A percentile compares a stretch with the other conserved stretches of the same genome.
These are phyloP conservation scores for Apotomis betuletana DNA, from an alignment of 2,888 invertebrate genomes.

Conservation along the genomic window DNA sequence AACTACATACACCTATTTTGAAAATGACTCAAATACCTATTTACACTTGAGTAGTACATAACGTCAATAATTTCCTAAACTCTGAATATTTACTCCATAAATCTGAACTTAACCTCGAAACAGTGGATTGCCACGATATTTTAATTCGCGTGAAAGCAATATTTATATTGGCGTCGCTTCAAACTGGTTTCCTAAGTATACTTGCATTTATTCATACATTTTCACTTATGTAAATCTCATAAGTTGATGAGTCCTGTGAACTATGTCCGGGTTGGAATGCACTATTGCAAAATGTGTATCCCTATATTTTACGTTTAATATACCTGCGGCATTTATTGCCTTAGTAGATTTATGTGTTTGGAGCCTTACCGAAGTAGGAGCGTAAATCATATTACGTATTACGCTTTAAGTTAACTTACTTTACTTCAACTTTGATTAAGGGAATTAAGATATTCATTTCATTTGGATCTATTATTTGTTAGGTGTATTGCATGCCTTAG, in stretches of 20 bases:
- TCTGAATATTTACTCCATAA: background rate
- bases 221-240: conserved; percentile 80
- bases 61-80: background rate
- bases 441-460: too few species aligned
- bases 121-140: conserved; percentile 51
- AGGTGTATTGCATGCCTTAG: background rate
- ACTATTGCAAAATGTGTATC: background rate
- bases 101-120: conserved; percentile 32
- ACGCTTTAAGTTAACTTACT: too few species aligned
- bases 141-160: conserved; percentile 69
- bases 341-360: background rate
- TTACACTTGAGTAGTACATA: background rate
- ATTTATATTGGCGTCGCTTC: conserved; percentile 49
- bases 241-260: conserved; percentile 60
- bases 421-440: too few species aligned
- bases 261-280: conserved; percentile 50
- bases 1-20: too few species aligned
- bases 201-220: conserved; percentile 65
- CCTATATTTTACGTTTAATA: background rate
- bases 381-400: too few species aligned
- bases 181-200: conserved; percentile 62
- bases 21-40: too few species aligned
- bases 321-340: background rate
- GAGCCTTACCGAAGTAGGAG: background rate
- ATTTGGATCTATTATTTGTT: too few species aligned